Percentiles rank a stretch among this genome's conserved stretches.
Conservation (phyloP, 2,888 invertebrate genomes). For the Pachycephus smyrnensis region DNA sequence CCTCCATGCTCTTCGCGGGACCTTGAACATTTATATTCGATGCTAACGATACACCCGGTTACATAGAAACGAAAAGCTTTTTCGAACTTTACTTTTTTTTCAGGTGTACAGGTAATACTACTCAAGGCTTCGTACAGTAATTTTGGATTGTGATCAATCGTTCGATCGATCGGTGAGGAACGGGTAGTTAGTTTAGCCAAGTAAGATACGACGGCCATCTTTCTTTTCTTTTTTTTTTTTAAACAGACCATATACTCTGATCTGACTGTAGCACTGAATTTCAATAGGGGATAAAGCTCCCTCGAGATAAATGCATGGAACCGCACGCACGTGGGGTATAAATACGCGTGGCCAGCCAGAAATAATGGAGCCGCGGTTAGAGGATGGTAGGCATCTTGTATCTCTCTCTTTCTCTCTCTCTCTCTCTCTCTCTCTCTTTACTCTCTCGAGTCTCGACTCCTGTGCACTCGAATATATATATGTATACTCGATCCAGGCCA, state of each 20-base stretch:
- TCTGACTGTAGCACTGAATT: neutral
- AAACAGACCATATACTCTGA: neutral
- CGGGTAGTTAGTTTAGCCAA: neutral
- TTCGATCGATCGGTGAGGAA: too few relatives aligned
- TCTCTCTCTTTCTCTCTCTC: constrained; percentile 16
- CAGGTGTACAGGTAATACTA: neutral
- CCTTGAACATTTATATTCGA: neutral
- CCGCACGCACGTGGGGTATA: constrained; percentile 20
- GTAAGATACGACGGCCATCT: neutral
- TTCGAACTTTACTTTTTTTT: neutral
- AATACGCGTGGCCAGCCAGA: constrained; percentile 36
- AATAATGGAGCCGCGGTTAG: constrained; percentile 37
- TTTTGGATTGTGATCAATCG: neutral
- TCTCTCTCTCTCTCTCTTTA: constrained; percentile 8
- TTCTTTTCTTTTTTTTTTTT: neutral
- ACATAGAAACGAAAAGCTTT: neutral
- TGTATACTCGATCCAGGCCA: constrained; percentile 52
- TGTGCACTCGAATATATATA: constrained; percentile 38
- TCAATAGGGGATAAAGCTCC: neutral
- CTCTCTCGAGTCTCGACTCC: constrained; percentile 17
- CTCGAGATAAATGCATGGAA: constrained; percentile 4
- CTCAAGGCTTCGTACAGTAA: neutral
- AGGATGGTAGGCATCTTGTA: constrained; percentile 21
- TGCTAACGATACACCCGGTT: neutral
- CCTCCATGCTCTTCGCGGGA: neutral